Percentiles rank a stretch among this genome's conserved stretches.
These are phyloP conservation scores for Eumacrocentrus americanus DNA, from an alignment of 2,888 invertebrate species.

Conservation along the genomic window DNA sequence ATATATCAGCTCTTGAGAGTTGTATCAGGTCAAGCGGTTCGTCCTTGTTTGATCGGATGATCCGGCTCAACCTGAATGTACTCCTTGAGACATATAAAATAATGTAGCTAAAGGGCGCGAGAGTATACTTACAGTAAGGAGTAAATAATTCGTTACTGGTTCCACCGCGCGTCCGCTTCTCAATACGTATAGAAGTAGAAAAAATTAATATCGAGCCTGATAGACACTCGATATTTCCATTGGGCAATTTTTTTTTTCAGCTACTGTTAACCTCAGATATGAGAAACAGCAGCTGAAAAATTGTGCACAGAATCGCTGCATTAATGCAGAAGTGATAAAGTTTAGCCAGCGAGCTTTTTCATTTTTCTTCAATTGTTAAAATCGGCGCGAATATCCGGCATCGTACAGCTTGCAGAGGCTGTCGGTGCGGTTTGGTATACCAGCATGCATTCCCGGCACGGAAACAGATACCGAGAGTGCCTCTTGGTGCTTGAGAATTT, in stretches of 20 bases:
- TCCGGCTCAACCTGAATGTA: slow-evolving; percentile 29
- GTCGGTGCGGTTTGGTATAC: slow-evolving; percentile 70
- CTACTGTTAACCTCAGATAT: slow-evolving; percentile 13
- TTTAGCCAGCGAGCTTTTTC: not conserved
- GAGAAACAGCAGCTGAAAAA: slow-evolving; percentile 9
- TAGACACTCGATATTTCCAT: not conserved
- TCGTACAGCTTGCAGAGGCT: slow-evolving; percentile 89
- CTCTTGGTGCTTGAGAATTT: slow-evolving; percentile 69
- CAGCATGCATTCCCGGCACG: slow-evolving; percentile 67
- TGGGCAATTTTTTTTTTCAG: slow-evolving; percentile 1
- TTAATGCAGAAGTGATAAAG: not conserved
- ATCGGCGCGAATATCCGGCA: slow-evolving; percentile 77
- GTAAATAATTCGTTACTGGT: slow-evolving; percentile 30
- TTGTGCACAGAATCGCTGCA: slow-evolving; percentile 1
- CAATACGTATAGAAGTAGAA: slow-evolving; percentile 42
- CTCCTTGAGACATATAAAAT: slow-evolving; percentile 4
- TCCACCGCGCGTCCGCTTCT: slow-evolving; percentile 56
- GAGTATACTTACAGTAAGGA: slow-evolving; percentile 8
- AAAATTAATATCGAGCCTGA: not conserved
- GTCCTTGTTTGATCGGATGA: slow-evolving; percentile 17
- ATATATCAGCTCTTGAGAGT: not conserved
- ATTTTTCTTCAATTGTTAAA: slow-evolving; percentile 61
- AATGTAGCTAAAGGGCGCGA: not conserved
- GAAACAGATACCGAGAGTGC: slow-evolving; percentile 68
- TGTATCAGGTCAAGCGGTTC: slow-evolving; percentile 29